Base-by-base conservation (phyloP, 2,797 vertebrate genomes). In the Rhinogobio ventralis region DNA sequence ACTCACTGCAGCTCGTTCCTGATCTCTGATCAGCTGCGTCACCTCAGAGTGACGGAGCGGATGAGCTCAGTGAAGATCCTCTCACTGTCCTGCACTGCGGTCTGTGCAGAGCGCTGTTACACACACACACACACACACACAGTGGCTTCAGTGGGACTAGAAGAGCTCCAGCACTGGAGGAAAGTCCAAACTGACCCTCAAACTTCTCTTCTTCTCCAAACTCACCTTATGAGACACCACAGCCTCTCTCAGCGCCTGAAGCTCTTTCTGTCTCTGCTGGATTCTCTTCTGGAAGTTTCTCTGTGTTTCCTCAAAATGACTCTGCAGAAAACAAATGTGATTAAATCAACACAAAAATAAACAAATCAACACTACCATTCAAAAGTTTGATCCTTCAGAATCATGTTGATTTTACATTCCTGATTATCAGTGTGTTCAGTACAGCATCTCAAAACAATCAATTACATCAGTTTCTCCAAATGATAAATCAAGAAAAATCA, bases 171-270 rank as follows among this genome's bases (percentile, higher is more conserved):
- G 60, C 60, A 14, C 5, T 25, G 60, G 60, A 28, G 60, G 25
- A 28, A 60, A 28, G 60, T 62, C 60, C 60, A 62, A 62, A 62
- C 53, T 42, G 23, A 77, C 7, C 78, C 60, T 76, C 17, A 81
- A 39, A 60, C 84, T 39, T 33, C 60, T 49, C 84, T 39, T 30
- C 69, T 49, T 33, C 25, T 46, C 71, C 42, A 57, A 55, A 81
- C 42, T 64, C 60, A 81, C 79, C 62, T 79, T 28, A 72, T 69
- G 66, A 85, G 39, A 20, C 20, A 2, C 17, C 45, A 73, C 55
- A 72, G 51, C 28, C 23, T 66, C 62, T 51, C 19, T 82, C 49
- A 68, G 33, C 9, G 10, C n/a, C 60, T 76, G 53, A 3, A 62
- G 75, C 42, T 64, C 55, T 42, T 25, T 11, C 55, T 78, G 55